Evolutionary conservation across 2,113 vertebrate species (phyloP).

Genomic region (Epinephelus fuscoguttatus): DNA sequence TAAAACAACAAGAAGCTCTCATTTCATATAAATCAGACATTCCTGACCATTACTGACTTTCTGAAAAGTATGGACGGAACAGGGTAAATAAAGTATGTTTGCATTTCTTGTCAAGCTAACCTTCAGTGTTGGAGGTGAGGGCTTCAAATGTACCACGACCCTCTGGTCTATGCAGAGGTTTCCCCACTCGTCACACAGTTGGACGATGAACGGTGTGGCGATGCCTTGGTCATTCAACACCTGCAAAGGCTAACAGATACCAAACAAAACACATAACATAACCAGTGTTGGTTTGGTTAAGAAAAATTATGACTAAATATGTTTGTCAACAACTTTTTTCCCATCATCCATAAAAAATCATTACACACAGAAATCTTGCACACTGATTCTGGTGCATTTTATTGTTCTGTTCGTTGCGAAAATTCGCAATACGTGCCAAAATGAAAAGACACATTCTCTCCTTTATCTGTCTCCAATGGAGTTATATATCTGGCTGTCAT

Average conservation of each 20-base stretch:
- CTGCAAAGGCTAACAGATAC: slow-evolving; percentile 84
- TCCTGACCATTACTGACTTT: not conserved
- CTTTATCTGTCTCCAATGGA: too few relatives aligned
- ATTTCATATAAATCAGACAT: not conserved
- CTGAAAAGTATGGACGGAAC: too few relatives aligned
- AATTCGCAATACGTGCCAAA: too few relatives aligned
- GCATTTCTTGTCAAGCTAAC: slow-evolving; percentile 39
- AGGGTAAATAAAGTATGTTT: not conserved
- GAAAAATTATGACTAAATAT: too few relatives aligned
- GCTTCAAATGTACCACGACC: slow-evolving; percentile 83
- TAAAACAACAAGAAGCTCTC: slow-evolving; percentile 37
- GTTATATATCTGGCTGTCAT: too few relatives aligned
- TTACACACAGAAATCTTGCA: too few relatives aligned
- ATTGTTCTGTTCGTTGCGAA: too few relatives aligned
- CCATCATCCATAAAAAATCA: too few relatives aligned
- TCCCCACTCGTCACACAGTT: slow-evolving; percentile 92
- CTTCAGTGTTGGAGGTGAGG: slow-evolving; percentile 61
- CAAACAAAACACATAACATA: slow-evolving; percentile 1
- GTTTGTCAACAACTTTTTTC: too few relatives aligned
- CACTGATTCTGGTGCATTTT: too few relatives aligned
- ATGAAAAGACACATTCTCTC: too few relatives aligned
- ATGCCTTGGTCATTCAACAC: slow-evolving; percentile 89
- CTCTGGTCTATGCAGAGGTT: slow-evolving; percentile 88
- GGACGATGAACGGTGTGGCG: slow-evolving; percentile 85
- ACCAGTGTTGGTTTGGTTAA: too few relatives aligned